phyloP scores from a whole-genome alignment of 23 tunicate species.

The Styela clava region DNA sequence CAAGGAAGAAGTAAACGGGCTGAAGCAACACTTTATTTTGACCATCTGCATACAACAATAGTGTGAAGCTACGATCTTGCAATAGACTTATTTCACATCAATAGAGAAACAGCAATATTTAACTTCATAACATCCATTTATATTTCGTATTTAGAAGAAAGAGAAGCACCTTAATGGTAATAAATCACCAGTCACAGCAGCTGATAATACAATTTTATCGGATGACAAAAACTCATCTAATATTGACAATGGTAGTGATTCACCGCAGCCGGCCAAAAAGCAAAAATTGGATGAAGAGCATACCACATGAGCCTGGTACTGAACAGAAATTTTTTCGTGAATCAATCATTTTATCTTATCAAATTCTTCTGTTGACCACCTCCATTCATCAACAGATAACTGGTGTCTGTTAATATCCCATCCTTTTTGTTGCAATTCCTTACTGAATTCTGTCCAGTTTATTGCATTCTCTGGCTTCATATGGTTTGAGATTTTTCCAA shows the following conservation, averaged over 20 bases:
- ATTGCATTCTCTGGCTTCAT: slow-evolving; percentile 4
- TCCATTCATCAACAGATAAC: slow-evolving; percentile 65
- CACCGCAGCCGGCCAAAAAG: background rate
- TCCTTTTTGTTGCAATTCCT: slow-evolving; percentile 21
- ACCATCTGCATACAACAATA: no score
- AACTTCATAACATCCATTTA: no score
- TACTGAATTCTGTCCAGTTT: slow-evolving; percentile 13
- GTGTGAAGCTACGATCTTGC: no score
- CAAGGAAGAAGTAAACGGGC: no score
- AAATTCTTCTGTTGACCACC: slow-evolving; percentile 45
- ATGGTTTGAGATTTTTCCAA: background rate
- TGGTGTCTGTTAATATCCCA: slow-evolving; percentile 63
- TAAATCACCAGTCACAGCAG: background rate
- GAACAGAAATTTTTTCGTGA: background rate
- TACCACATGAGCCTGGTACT: background rate
- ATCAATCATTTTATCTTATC: slow-evolving; percentile 12
- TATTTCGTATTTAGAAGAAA: background rate
- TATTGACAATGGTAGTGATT: background rate
- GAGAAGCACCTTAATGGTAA: background rate
- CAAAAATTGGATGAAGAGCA: slow-evolving; percentile 13
- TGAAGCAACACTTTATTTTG: no score
- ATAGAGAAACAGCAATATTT: no score
- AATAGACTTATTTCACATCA: no score
- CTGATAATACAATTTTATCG: background rate
- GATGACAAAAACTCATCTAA: background rate